These are phyloP conservation scores for Listronotus bonariensis DNA, from an alignment of 1,140 invertebrate genomes.

Conservation along the genomic window DNA sequence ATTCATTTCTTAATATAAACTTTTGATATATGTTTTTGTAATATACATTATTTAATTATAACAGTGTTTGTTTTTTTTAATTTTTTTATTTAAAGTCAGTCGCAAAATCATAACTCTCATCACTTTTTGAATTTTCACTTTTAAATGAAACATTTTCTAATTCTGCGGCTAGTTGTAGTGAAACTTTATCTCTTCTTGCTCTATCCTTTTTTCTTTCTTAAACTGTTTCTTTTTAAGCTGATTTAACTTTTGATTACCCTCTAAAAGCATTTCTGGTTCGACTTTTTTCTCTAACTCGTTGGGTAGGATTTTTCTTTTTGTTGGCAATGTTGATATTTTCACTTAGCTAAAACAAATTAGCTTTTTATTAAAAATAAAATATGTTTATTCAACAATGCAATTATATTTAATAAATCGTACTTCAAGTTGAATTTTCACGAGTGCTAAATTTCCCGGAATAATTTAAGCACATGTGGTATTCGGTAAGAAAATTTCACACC, in stretches of 20 bases:
- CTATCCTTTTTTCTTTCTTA: constrained; percentile 52
- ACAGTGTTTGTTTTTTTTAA: neutral
- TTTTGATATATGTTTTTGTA: no score
- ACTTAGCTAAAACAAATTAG: constrained; percentile 43
- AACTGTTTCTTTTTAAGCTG: constrained; percentile 68
- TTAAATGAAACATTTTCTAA: constrained; percentile 47
- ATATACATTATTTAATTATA: no score
- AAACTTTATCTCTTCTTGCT: constrained; percentile 47
- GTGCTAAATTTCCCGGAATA: no score
- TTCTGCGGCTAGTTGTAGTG: constrained; percentile 44
- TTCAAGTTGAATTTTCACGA: no score
- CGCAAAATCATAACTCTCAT: constrained; percentile 50
- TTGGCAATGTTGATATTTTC: constrained; percentile 52
- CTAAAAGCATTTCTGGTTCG: constrained; percentile 68
- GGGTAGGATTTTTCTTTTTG: constrained; percentile 57
- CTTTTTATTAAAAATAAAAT: no score
- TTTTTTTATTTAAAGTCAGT: constrained; percentile 45
- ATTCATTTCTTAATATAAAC: no score
- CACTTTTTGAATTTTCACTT: constrained; percentile 39
- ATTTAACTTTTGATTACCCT: constrained; percentile 73
- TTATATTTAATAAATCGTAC: no score
- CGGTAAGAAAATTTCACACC: no score
- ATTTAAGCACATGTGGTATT: no score
- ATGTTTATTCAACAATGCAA: no score
- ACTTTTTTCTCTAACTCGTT: constrained; percentile 61